Evolutionary conservation across 2,113 vertebrate species (phyloP).

Genomic region (Copsychus sechellarum): DNA sequence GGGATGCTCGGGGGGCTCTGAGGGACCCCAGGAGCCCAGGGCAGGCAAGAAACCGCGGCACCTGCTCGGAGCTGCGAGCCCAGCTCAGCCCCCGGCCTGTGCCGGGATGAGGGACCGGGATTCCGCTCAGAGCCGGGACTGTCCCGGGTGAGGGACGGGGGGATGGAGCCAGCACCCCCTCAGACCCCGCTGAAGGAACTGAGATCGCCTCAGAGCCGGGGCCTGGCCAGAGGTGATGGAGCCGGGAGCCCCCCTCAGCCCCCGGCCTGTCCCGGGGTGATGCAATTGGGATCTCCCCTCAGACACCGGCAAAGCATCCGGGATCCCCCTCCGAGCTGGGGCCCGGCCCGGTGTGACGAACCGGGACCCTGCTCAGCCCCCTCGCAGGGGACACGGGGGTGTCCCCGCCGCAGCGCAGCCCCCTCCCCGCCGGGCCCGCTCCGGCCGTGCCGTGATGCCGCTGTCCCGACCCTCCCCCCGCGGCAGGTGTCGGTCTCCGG

Average conservation of each 20-base stretch:
- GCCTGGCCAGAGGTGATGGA: background rate
- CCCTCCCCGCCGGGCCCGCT: background rate
- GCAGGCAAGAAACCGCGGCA: background rate
- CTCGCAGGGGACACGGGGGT: background rate
- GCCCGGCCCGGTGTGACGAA: background rate
- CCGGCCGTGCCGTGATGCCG: too few relatives aligned
- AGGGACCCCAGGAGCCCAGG: background rate
- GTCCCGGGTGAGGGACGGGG: background rate
- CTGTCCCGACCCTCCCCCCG: too few relatives aligned
- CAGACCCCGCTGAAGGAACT: background rate
- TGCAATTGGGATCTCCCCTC: background rate
- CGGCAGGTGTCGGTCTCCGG: too few relatives aligned
- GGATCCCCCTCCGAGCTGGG: fast-evolving
- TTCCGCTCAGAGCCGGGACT: background rate
- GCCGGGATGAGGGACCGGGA: background rate
- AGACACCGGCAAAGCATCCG: background rate
- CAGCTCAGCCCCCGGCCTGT: background rate
- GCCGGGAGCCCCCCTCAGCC: background rate
- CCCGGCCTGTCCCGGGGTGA: background rate
- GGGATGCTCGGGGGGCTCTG: background rate
- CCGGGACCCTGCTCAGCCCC: background rate
- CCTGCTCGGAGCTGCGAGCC: background rate
- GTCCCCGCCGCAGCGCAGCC: background rate
- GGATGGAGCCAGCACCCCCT: background rate
- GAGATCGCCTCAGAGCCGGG: background rate